Evolutionary conservation across 2,888 invertebrate species (phyloP).

Genomic region (Nomada ferruginata): DNA sequence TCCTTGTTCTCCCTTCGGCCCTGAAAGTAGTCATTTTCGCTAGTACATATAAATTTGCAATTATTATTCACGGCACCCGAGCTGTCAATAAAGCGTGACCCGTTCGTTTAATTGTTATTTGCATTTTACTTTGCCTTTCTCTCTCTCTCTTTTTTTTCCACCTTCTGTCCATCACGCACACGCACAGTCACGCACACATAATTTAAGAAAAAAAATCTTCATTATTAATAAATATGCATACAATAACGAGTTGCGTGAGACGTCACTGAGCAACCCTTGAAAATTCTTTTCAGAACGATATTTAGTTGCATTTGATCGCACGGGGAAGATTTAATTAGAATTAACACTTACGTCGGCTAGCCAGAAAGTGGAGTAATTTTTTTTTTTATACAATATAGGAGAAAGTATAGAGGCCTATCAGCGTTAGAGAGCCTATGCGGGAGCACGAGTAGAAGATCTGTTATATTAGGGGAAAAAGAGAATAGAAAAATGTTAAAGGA

Average conservation of each 20-base stretch:
- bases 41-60: neutral
- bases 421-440: neutral
- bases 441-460: constrained; percentile 11
- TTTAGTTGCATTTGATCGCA: neutral
- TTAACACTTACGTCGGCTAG: neutral
- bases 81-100: constrained; percentile 5
- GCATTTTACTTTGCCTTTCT: neutral
- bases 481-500: neutral
- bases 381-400: too few relatives aligned
- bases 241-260: neutral
- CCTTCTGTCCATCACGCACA: neutral
- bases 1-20: constrained; percentile 91
- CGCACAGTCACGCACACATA: neutral
- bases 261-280: constrained; percentile 1
- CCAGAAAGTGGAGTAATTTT: constrained; percentile 1
- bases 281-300: neutral
- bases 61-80: neutral
- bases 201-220: neutral
- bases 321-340: neutral
- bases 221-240: neutral
- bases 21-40: constrained; percentile 83
- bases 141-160: constrained; percentile 1
- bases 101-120: constrained; percentile 13
- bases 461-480: constrained; percentile 9
- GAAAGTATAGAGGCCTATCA: neutral